Evolutionary conservation across 1,140 invertebrate genomes (phyloP).

Genomic region (Bicyclus anynana): DNA sequence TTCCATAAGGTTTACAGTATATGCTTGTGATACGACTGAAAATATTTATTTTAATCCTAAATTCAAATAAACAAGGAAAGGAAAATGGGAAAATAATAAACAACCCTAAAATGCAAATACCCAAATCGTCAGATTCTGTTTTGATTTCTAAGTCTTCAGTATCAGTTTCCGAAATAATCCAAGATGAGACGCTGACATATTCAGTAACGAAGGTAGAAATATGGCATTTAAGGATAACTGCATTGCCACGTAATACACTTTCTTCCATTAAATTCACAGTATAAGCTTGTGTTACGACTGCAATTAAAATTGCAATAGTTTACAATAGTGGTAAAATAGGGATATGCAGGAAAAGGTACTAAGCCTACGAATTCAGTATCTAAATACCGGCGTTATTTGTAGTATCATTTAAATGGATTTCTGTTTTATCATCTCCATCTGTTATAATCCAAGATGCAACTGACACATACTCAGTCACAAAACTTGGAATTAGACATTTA

Average conservation of each 20-base stretch:
- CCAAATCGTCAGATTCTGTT: conserved; percentile 56
- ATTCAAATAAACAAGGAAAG: conserved; percentile 9
- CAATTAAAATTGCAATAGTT: conserved; percentile 56
- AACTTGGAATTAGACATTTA: conserved; percentile 95
- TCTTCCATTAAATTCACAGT: conserved; percentile 93
- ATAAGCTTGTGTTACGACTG: conserved; percentile 93
- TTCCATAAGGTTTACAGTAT: conserved; percentile 93
- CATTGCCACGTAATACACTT: conserved; percentile 91
- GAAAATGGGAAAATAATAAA: conserved; percentile 15
- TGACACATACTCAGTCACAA: conserved; percentile 92
- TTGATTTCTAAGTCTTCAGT: conserved; percentile 75
- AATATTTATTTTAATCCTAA: conserved; percentile 34
- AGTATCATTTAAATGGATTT: conserved; percentile 52
- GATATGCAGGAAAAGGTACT: background rate
- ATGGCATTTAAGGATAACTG: conserved; percentile 93
- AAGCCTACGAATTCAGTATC: conserved; percentile 4
- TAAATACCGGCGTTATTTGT: conserved; percentile 47
- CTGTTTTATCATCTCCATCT: conserved; percentile 72
- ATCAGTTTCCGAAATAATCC: conserved; percentile 86
- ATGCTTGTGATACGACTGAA: conserved; percentile 92
- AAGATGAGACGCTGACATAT: conserved; percentile 90
- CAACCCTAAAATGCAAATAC: conserved; percentile 37
- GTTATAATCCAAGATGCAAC: conserved; percentile 91
- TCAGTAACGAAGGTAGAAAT: conserved; percentile 94
- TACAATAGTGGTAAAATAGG: background rate